Conservation (phyloP, 2,888 invertebrate species). For the Polydrusus cervinus region DNA sequence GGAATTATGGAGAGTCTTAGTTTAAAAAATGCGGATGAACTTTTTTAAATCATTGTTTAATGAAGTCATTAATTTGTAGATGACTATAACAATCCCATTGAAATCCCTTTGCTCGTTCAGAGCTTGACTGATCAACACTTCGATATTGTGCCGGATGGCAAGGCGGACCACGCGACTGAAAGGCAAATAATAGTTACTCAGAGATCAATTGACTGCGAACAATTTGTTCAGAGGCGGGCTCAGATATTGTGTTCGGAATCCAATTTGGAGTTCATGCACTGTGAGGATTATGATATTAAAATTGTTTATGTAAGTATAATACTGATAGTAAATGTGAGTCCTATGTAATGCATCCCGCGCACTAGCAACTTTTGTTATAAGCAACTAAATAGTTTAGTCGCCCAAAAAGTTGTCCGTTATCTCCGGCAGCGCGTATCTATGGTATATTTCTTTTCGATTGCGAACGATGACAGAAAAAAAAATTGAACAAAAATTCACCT, state of each 20-base stretch:
- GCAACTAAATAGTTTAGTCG: no score
- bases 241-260: slow-evolving; percentile 69
- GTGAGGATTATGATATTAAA: slow-evolving; percentile 71
- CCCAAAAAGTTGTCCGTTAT: no score
- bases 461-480: no score
- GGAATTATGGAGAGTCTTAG: no score
- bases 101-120: slow-evolving; percentile 69
- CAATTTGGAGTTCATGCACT: slow-evolving; percentile 69
- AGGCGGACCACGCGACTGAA: slow-evolving; percentile 68
- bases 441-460: no score
- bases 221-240: slow-evolving; percentile 69
- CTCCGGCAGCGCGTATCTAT: no score
- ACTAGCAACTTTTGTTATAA: no score
- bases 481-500: no score
- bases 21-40: no score
- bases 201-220: slow-evolving; percentile 70
- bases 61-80: slow-evolving; percentile 60
- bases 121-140: slow-evolving; percentile 69
- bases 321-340: neutral
- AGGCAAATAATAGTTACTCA: slow-evolving; percentile 70
- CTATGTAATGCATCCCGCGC: no score
- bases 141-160: slow-evolving; percentile 69
- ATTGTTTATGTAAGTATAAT: slow-evolving; percentile 67
- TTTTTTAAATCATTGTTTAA: no score
- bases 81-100: slow-evolving; percentile 71